Evolutionary conservation across 1,140 invertebrate genomes (phyloP), one percentile per base, ranked within the genome.

Genomic region (Drosophila ambigua): DNA sequence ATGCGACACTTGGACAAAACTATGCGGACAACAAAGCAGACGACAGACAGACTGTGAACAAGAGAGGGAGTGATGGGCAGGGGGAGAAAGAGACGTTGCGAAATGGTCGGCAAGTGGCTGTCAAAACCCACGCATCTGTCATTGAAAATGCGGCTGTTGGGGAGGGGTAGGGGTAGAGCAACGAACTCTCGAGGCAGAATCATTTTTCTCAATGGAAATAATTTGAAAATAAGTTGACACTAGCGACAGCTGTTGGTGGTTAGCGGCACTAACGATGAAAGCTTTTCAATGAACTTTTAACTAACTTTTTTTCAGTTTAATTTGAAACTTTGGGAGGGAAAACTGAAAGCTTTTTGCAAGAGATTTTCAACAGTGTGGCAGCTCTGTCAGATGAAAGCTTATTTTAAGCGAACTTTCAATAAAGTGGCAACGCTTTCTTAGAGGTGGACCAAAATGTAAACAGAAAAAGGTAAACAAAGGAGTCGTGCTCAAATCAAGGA

Each of bases 61-160:
- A 68, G 43, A 28, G 3, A 9, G 23, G 54, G 24, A 7, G 43
- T 1, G 11, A 52, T 39, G 39, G 43, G 16, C 44, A 23, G 23
- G 41, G 23, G 24, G 48, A 26, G 13, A 5, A 45, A 24, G 11
- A 9, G 13, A 39, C 11, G 11, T 39, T 39, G 26, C 26, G 45
- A 59, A 46, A 55, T n/a, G 39, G 60, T 53, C 68, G 49, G 60
- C 53, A 84, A 76, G 72, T 84, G 76, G 65, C 59, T 83, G 80
- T 84, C 80, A 83, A 75, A 83, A 60, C 67, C 78, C 78, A 77
- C 78, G 73, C 78, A 62, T 57, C 71, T 52, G 51, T 49, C 39
- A 59, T 74, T 65, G 48, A 65, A 55, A 39, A 23, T 11, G 60
- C 9, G 4, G 11, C 35, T 0, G 11, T 28, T 2, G 35, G 11